Percentiles rank a stretch among this genome's conserved stretches.
Evolutionary conservation across 2,797 vertebrate genomes (phyloP).

Genomic region (Acanthurus lineatus): DNA sequence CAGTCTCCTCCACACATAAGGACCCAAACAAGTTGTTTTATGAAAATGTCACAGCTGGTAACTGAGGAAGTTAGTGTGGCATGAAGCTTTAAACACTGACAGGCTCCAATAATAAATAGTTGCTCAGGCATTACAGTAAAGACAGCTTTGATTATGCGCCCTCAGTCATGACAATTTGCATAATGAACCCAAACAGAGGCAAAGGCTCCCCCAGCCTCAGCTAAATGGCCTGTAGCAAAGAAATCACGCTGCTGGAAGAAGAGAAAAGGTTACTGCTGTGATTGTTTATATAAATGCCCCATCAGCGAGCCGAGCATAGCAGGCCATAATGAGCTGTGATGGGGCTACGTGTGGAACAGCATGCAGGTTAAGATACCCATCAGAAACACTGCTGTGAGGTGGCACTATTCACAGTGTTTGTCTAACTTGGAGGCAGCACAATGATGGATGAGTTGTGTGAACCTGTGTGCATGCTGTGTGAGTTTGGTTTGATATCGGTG

Average conservation of each 20-base stretch:
- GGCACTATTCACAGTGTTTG: slow-evolving; percentile 45
- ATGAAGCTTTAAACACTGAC: neutral
- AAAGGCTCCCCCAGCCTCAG: slow-evolving; percentile 29
- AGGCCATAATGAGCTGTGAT: slow-evolving; percentile 58
- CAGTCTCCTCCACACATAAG: neutral
- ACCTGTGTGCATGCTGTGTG: slow-evolving; percentile 15
- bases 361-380: slow-evolving; percentile 60
- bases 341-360: slow-evolving; percentile 71
- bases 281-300: slow-evolving; percentile 33
- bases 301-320: slow-evolving; percentile 29
- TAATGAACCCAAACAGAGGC: slow-evolving; percentile 46
- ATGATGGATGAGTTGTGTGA: slow-evolving; percentile 41
- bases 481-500: neutral
- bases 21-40: neutral
- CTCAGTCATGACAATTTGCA: slow-evolving; percentile 40
- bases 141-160: slow-evolving; percentile 21
- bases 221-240: slow-evolving; percentile 52
- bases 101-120: slow-evolving; percentile 8
- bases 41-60: neutral
- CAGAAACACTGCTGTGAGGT: slow-evolving; percentile 21
- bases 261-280: neutral
- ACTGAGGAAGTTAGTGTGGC: neutral
- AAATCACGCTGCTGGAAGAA: neutral
- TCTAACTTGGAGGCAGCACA: neutral
- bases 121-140: slow-evolving; percentile 4